Evolutionary conservation across 2,888 invertebrate species (phyloP).

Genomic region (Acronicta psi): DNA sequence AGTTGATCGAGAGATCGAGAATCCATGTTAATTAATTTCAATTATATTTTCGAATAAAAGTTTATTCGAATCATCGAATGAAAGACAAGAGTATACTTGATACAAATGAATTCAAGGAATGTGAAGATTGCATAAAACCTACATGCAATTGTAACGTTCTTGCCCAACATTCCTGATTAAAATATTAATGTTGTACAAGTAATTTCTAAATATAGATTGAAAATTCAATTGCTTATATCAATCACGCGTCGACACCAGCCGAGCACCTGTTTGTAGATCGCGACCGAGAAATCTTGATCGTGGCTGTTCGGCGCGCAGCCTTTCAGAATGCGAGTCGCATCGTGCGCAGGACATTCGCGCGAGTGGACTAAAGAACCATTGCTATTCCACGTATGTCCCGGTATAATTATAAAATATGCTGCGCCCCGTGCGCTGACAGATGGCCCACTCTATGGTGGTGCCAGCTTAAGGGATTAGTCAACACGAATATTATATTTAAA

Average conservation of each 20-base stretch:
- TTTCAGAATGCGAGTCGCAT: conserved; percentile 78
- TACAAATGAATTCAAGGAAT: conserved; percentile 31
- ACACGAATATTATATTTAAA: neutral
- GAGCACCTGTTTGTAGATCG: conserved; percentile 84
- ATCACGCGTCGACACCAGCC: conserved; percentile 61
- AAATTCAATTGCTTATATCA: conserved; percentile 60
- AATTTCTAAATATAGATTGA: conserved; percentile 60
- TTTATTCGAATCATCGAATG: conserved; percentile 6
- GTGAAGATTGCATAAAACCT: conserved; percentile 39
- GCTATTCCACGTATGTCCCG: conserved; percentile 75
- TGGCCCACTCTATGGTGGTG: conserved; percentile 68
- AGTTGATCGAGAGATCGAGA: too few species aligned
- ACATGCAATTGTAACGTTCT: conserved; percentile 45
- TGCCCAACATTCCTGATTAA: conserved; percentile 52
- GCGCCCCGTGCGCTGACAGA: conserved; percentile 77
- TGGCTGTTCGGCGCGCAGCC: conserved; percentile 62
- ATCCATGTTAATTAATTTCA: too few species aligned
- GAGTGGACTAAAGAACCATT: conserved; percentile 71
- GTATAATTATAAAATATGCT: conserved; percentile 84
- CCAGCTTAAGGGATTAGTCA: conserved; percentile 42
- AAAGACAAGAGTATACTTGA: conserved; percentile 6
- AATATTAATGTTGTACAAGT: conserved; percentile 59
- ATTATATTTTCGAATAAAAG: neutral
- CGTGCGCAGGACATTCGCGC: conserved; percentile 75
- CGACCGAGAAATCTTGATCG: conserved; percentile 81